Conservation (phyloP, 2,113 vertebrate species). For the Prunella himalayana region DNA sequence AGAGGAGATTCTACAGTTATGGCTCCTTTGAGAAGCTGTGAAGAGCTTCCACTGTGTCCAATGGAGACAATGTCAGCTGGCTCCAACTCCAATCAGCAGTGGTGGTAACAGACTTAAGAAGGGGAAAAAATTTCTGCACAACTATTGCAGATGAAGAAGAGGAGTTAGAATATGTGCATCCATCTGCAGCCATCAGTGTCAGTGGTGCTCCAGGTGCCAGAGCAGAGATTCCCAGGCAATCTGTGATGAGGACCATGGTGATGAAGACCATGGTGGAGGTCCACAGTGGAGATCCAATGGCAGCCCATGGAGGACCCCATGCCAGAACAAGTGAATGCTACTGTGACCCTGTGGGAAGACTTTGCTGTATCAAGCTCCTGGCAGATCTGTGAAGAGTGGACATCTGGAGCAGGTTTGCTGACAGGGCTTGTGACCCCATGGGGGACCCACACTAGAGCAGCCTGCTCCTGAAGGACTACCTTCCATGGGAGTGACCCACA, state of each 20-base stretch:
- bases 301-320: not conserved
- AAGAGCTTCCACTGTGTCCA: not conserved
- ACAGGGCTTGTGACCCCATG: not conserved
- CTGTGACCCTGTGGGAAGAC: not conserved
- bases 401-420: not conserved
- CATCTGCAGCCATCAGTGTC: not conserved
- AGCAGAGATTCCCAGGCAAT: not conserved
- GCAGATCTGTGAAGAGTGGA: not conserved
- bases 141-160: not conserved
- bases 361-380: not conserved
- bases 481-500: not conserved
- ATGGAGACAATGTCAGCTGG: not conserved
- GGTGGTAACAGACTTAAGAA: not conserved
- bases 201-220: not conserved
- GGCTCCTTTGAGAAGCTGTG: not conserved
- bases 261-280: not conserved
- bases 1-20: not conserved
- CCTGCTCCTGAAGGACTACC: not conserved
- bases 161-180: not conserved
- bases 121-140: not conserved
- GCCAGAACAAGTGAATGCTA: not conserved
- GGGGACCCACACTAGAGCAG: rapidly evolving
- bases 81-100: not conserved
- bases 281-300: not conserved
- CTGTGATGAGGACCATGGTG: rapidly evolving